Evolutionary conservation across 2,113 vertebrate species (phyloP).

Genomic region (Phodopus roborovskii): DNA sequence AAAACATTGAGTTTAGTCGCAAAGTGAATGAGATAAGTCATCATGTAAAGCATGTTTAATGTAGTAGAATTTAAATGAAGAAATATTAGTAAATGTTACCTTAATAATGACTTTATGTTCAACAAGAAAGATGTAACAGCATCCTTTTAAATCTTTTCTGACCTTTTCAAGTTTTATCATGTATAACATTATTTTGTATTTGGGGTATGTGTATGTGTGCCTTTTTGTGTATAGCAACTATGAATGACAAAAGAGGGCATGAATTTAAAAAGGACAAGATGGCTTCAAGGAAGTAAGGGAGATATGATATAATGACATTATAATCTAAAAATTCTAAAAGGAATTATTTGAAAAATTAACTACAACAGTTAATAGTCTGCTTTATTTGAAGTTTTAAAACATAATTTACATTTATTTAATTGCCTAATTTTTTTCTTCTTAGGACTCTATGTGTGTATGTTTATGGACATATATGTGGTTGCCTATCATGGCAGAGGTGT

Average conservation of each 20-base stretch:
- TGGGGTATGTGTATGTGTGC: neutral
- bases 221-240: neutral
- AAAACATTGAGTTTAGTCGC: neutral
- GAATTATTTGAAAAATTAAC: neutral
- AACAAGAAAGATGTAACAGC: neutral
- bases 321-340: neutral
- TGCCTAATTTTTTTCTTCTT: accelerated
- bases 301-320: neutral
- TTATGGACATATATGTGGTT: neutral
- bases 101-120: neutral
- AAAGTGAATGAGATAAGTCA: neutral
- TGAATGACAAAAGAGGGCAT: neutral
- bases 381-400: neutral
- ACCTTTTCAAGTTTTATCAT: neutral
- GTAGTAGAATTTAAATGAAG: neutral
- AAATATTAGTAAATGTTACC: neutral
- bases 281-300: accelerated
- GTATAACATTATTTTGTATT: neutral
- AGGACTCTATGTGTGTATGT: neutral
- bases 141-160: neutral
- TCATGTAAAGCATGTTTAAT: neutral
- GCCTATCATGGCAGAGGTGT: accelerated
- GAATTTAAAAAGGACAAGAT: neutral
- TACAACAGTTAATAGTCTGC: neutral
- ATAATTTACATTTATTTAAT: neutral